Evolutionary conservation across 2,888 invertebrate genomes (phyloP).

Genomic region (Candidula unifasciata): DNA sequence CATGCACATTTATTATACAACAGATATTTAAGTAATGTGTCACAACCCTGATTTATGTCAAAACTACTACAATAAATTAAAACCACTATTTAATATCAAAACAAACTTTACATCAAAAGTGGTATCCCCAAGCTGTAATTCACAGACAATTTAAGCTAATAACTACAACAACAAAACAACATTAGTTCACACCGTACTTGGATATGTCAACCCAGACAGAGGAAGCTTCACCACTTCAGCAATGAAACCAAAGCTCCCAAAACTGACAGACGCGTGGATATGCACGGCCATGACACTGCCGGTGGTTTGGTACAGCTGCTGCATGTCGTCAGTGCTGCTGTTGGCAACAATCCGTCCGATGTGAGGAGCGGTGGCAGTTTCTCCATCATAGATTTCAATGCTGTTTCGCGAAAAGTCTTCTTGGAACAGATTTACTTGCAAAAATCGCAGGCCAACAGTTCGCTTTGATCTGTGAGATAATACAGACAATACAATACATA

Average conservation of each 20-base stretch:
- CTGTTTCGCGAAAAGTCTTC: constrained; percentile 83
- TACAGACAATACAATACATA: too few species aligned
- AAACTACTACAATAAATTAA: too few species aligned
- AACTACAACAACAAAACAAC: not conserved
- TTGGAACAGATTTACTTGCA: constrained; percentile 75
- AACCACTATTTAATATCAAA: too few species aligned
- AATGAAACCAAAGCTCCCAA: constrained; percentile 93
- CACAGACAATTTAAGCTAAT: too few species aligned
- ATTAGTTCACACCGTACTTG: constrained; percentile 60
- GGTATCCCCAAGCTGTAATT: too few species aligned
- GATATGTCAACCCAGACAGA: constrained; percentile 72
- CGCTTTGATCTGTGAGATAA: constrained; percentile 82
- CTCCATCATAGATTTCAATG: constrained; percentile 92
- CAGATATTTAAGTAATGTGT: too few species aligned
- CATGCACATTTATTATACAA: too few species aligned
- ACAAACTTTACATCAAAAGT: too few species aligned
- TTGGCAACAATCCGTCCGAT: constrained; percentile 66
- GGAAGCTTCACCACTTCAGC: constrained; percentile 97
- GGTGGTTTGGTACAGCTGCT: constrained; percentile 65
- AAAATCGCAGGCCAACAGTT: constrained; percentile 87
- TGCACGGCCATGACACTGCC: constrained; percentile 85
- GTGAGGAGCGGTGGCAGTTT: constrained; percentile 84
- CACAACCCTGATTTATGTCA: too few species aligned
- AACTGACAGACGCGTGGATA: constrained; percentile 95
- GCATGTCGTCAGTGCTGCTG: constrained; percentile 60